Percentiles rank a stretch among this genome's conserved stretches.
Conservation (phyloP, 2,797 vertebrate genomes). For the Microchirus variegatus region DNA sequence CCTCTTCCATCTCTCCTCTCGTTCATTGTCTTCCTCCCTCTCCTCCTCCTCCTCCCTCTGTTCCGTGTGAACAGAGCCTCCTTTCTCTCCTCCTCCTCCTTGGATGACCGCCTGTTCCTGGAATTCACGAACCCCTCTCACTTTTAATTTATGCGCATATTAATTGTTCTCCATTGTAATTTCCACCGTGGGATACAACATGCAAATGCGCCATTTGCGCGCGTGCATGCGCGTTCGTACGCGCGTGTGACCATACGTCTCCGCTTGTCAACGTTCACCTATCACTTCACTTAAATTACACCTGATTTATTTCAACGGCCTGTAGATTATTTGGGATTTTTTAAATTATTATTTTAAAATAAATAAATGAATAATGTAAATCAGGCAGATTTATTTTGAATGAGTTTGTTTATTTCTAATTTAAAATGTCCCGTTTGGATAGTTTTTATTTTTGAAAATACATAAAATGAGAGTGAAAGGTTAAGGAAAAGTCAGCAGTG, state of each 20-base stretch:
- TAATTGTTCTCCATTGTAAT: conserved; percentile 85
- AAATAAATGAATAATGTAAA: too few species aligned
- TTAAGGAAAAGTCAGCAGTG: too few species aligned
- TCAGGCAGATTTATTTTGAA: too few species aligned
- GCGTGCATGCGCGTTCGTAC: not conserved
- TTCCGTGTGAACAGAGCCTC: conserved; percentile 81
- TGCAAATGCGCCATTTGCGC: conserved; percentile 77
- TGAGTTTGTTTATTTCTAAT: too few species aligned
- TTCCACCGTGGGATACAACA: conserved; percentile 85
- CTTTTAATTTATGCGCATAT: conserved; percentile 89
- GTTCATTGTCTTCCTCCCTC: not conserved
- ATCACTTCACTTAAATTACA: conserved; percentile 9
- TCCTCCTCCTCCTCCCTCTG: conserved; percentile 35
- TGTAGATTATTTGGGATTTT: not conserved
- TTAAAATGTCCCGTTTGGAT: too few species aligned
- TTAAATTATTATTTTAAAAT: too few species aligned
- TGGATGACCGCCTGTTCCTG: conserved; percentile 78
- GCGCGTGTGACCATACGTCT: not conserved
- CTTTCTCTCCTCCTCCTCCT: conserved; percentile 55
- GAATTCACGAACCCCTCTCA: conserved; percentile 78
- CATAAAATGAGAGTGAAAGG: too few species aligned
- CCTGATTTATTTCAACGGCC: not conserved
- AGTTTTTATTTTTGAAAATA: too few species aligned
- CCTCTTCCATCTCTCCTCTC: not conserved
- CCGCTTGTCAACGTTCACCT: not conserved